These are phyloP conservation scores for Drosophila yooni DNA, from an alignment of 2,888 invertebrate genomes.

Conservation along the genomic window DNA sequence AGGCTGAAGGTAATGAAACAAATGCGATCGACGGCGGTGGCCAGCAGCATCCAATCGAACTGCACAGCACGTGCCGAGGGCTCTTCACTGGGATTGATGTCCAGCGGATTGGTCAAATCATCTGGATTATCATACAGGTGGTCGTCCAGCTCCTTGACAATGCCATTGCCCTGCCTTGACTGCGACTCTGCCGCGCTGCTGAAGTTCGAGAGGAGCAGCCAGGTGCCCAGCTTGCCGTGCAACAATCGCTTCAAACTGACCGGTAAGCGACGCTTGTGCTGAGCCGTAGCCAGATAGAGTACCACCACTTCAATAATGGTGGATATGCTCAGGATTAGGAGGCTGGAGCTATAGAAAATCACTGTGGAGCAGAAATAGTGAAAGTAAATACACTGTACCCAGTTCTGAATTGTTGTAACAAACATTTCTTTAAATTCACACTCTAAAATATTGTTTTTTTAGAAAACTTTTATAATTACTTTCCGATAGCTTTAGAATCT, in stretches of 20 bases:
- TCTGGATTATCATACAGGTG: conserved; percentile 66
- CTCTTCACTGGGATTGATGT: conserved; percentile 60
- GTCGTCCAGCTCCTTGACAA: conserved; percentile 74
- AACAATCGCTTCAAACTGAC: conserved; percentile 81
- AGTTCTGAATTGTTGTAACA: background rate
- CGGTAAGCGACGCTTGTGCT: conserved; percentile 85
- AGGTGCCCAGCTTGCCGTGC: conserved; percentile 77
- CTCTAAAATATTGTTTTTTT: background rate
- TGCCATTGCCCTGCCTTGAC: conserved; percentile 60
- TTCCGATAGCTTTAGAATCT: background rate
- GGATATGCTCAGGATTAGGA: conserved; percentile 86
- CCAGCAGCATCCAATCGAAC: conserved; percentile 88
- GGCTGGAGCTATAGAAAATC: conserved; percentile 86
- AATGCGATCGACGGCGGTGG: conserved; percentile 88
- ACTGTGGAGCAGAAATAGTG: conserved; percentile 84
- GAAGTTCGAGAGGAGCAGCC: conserved; percentile 80
- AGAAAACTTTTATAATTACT: background rate
- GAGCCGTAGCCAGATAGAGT: conserved; percentile 86
- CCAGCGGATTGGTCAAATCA: conserved; percentile 56
- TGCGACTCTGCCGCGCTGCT: conserved; percentile 68
- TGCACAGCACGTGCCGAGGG: conserved; percentile 83
- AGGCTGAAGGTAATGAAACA: conserved; percentile 87
- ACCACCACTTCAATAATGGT: conserved; percentile 86
- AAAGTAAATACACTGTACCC: background rate
- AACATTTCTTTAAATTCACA: background rate